These are phyloP conservation scores for Epinotia brunnichana DNA, from an alignment of 2,888 invertebrate genomes.

Conservation along the genomic window DNA sequence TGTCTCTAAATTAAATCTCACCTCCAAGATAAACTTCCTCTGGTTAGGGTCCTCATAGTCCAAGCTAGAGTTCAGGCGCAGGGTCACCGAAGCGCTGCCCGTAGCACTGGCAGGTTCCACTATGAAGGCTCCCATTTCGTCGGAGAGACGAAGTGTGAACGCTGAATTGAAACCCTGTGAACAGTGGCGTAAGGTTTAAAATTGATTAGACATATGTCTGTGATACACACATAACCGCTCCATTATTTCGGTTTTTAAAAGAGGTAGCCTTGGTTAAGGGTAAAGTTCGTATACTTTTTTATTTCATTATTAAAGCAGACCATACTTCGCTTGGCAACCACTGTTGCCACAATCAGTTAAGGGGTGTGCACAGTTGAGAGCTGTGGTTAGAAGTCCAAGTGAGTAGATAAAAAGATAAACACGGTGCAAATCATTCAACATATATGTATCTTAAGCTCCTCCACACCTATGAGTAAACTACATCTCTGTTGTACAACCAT, in stretches of 20 bases:
- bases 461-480: neutral
- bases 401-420: no score
- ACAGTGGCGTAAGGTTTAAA: neutral
- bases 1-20: conserved; percentile 56
- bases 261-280: no score
- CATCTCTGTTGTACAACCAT: neutral
- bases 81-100: conserved; percentile 92
- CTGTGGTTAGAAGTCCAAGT: no score
- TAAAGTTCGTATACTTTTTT: no score
- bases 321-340: no score
- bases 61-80: conserved; percentile 90
- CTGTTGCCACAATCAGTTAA: no score
- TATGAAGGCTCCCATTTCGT: conserved; percentile 91
- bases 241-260: no score
- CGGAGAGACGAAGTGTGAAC: conserved; percentile 90
- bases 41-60: conserved; percentile 97
- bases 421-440: no score
- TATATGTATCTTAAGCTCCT: no score
- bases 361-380: no score
- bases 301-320: no score
- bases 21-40: conserved; percentile 93
- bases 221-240: neutral
- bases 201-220: neutral
- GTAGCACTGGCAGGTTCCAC: conserved; percentile 91
- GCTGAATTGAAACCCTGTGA: conserved; percentile 91